Evolutionary conservation across 64 coral and sea anemone genomes (phyloP).

Genomic region (Trachythela sp.): DNA sequence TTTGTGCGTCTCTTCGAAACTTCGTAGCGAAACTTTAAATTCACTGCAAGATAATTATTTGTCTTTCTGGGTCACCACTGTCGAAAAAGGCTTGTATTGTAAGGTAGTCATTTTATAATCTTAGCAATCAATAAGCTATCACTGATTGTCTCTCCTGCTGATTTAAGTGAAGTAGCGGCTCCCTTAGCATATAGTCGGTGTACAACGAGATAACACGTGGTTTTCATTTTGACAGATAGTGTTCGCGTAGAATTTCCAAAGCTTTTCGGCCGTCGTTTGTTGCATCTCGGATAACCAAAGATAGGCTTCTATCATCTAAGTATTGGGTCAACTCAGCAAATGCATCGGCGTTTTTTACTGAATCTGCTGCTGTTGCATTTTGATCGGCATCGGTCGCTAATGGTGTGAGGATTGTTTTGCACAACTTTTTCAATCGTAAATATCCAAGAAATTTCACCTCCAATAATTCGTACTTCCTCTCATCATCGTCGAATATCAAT

Average conservation of each 20-base stretch:
- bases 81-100: too few relatives aligned
- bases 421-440: background rate
- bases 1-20: constrained; percentile 16
- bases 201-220: background rate
- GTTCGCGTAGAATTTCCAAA: background rate
- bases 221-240: background rate
- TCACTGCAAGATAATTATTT: background rate
- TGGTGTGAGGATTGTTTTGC: background rate
- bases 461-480: background rate
- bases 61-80: background rate
- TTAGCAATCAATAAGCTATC: background rate
- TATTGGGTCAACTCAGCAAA: background rate
- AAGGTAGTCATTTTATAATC: background rate
- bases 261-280: background rate
- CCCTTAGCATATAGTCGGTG: background rate
- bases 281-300: background rate
- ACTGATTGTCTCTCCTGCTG: background rate
- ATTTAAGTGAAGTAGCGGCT: too few relatives aligned
- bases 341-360: background rate
- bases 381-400: background rate
- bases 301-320: background rate
- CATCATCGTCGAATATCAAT: background rate
- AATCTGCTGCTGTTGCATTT: background rate
- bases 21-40: background rate
- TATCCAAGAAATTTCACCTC: background rate